A percentile compares a stretch with the other conserved stretches of the same genome.
These are phyloP conservation scores for Vicugna pacos DNA, from an alignment of 2,113 vertebrate species.

Conservation along the genomic window DNA sequence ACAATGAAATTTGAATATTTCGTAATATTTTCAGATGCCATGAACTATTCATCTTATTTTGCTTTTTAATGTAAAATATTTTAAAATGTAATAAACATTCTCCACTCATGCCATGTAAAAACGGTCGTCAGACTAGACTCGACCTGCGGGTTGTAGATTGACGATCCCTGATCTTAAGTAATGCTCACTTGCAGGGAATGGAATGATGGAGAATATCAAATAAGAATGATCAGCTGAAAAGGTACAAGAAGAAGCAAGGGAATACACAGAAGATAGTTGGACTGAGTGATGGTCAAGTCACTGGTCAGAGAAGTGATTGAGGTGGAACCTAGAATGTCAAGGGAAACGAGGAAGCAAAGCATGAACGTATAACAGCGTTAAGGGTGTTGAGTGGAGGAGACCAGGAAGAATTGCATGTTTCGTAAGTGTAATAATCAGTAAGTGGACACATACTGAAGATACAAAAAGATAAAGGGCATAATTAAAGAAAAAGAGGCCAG, in stretches of 20 bases:
- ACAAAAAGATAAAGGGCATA: not conserved
- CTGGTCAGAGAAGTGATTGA: not conserved
- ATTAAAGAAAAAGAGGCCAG: not conserved
- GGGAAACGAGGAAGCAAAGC: not conserved
- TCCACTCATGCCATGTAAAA: not conserved
- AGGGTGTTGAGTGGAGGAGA: not conserved
- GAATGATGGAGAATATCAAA: not conserved
- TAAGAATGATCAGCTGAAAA: constrained; percentile 8
- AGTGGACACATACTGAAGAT: not conserved
- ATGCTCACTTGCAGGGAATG: not conserved
- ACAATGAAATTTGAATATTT: constrained; percentile 48
- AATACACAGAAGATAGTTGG: not conserved
- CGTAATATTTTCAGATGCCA: not conserved
- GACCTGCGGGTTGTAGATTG: not conserved
- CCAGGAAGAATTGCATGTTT: not conserved
- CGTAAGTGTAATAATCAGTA: not conserved
- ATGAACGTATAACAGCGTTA: not conserved
- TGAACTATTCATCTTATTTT: not conserved
- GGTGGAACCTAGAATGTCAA: not conserved
- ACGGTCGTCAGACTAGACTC: not conserved
- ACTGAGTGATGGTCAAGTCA: not conserved
- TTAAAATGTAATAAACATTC: not conserved
- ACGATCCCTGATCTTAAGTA: not conserved
- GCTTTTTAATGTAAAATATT: constrained; percentile 9
- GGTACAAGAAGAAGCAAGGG: not conserved